phyloP scores from a whole-genome alignment of 2,888 invertebrate species.

The Agapostemon virescens region DNA sequence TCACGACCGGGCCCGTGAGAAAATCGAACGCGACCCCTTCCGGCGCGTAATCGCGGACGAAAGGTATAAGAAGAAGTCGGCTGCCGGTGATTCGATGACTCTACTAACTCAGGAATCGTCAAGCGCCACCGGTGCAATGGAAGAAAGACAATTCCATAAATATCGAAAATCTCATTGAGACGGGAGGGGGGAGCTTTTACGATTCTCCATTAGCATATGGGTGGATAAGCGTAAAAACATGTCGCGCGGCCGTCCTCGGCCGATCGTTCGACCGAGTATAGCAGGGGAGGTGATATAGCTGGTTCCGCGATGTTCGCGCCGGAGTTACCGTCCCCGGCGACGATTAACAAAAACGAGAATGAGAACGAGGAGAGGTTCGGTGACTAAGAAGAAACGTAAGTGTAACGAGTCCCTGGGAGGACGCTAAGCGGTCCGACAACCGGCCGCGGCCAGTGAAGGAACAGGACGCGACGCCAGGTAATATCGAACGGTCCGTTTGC shows the following conservation, averaged over 20 bases:
- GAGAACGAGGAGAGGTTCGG: neutral
- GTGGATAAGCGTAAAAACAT: conserved; percentile 8
- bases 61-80: neutral
- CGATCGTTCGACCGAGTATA: conserved; percentile 20
- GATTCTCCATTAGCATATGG: neutral
- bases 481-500: neutral
- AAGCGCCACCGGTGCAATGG: neutral
- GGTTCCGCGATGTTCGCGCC: conserved; percentile 20
- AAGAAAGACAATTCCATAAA: conserved; percentile 4
- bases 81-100: neutral
- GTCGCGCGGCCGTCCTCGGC: conserved; percentile 7
- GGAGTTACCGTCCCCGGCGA: conserved; percentile 5
- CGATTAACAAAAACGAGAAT: conserved; percentile 30
- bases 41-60: neutral
- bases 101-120: conserved; percentile 2
- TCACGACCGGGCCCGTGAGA: neutral
- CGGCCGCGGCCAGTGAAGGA: neutral
- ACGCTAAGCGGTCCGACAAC: conserved; percentile 12
- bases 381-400: conserved; percentile 28
- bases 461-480: neutral
- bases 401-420: conserved; percentile 27
- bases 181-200: neutral
- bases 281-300: conserved; percentile 29
- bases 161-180: neutral
- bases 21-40: neutral